Evolutionary conservation across 2,888 invertebrate species (phyloP).

Genomic region (Ormyrus pomaceus): DNA sequence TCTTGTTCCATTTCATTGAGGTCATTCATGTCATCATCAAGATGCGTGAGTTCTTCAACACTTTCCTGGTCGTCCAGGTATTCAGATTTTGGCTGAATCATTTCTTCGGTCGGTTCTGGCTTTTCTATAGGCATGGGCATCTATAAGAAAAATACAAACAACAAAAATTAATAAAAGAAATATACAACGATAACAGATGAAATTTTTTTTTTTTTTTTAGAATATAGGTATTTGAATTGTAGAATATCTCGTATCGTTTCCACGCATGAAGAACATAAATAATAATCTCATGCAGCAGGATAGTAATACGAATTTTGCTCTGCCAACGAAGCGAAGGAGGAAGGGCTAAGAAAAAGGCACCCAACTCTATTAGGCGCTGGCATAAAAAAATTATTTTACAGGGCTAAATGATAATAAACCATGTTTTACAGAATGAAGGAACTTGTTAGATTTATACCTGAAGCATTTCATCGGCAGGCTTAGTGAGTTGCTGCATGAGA

Average conservation of each 20-base stretch:
- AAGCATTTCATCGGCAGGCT: constrained; percentile 74
- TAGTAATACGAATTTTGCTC: constrained; percentile 68
- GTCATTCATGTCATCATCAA: constrained; percentile 85
- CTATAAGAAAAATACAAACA: constrained; percentile 57
- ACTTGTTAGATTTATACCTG: constrained; percentile 65
- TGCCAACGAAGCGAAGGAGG: constrained; percentile 73
- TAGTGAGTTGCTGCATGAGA: constrained; percentile 74
- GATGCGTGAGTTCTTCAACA: constrained; percentile 89
- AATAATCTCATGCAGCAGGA: constrained; percentile 69
- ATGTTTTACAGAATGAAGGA: no score
- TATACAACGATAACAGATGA: background rate
- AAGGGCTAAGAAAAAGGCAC: constrained; percentile 58
- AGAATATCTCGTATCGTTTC: constrained; percentile 71
- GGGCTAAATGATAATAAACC: background rate
- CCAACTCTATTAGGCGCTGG: constrained; percentile 71
- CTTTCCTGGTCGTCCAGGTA: constrained; percentile 84
- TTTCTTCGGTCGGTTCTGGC: constrained; percentile 77
- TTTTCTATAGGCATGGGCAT: constrained; percentile 76
- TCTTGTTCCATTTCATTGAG: constrained; percentile 84
- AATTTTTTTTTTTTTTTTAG: constrained; percentile 25
- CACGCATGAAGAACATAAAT: constrained; percentile 65
- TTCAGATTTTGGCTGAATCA: constrained; percentile 86
- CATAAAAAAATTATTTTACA: constrained; percentile 4
- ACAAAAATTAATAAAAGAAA: no score
- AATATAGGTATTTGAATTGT: constrained; percentile 5